These are phyloP conservation scores for Ariolimax columbianus DNA, from an alignment of 2,888 invertebrate genomes.

Conservation along the genomic window DNA sequence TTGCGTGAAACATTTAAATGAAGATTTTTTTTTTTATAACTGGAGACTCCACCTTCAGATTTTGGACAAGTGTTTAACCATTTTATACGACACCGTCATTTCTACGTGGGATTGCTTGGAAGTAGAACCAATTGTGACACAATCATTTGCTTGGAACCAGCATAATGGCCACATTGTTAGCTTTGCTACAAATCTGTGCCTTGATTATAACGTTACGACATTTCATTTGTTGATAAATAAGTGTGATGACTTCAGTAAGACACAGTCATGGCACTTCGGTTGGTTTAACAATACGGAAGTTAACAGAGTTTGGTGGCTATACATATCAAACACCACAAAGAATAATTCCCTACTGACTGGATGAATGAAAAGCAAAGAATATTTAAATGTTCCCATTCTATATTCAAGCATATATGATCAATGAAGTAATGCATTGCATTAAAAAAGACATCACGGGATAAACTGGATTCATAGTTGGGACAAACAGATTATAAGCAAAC, in stretches of 20 bases:
- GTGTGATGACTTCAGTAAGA: not conserved
- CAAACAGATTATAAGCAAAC: too few species aligned
- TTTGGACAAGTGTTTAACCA: not conserved
- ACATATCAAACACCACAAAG: not conserved
- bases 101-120: too few species aligned
- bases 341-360: too few species aligned
- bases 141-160: slow-evolving; percentile 25
- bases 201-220: not conserved
- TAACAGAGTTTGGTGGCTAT: not conserved
- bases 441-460: too few species aligned
- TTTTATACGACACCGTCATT: too few species aligned
- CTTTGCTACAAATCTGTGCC: not conserved
- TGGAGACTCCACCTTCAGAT: slow-evolving; percentile 6
- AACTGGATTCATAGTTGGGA: too few species aligned
- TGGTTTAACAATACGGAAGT: not conserved
- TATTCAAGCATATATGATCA: too few species aligned
- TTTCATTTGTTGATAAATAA: not conserved
- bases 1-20: not conserved
- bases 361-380: too few species aligned
- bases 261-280: not conserved
- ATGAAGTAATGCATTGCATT: too few species aligned
- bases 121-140: not conserved
- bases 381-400: too few species aligned
- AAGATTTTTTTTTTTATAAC: not conserved
- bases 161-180: slow-evolving; percentile 4